Evolutionary conservation across 2,113 vertebrate species (phyloP).

Genomic region (Pelodiscus sinensis): DNA sequence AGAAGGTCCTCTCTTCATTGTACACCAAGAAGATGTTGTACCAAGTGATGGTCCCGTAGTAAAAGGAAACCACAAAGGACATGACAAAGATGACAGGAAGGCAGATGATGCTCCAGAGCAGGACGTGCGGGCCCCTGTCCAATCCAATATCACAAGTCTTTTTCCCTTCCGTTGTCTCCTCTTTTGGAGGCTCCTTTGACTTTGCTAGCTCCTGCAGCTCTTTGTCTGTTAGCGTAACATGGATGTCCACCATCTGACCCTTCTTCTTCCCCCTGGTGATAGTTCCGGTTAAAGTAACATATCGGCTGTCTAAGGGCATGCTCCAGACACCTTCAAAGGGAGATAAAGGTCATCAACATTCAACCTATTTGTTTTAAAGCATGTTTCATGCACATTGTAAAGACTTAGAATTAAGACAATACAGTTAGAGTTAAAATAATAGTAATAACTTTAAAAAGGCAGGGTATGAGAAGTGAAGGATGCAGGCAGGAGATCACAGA

Average conservation of each 20-base stretch:
- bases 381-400: not conserved
- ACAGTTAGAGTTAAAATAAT: not conserved
- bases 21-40: conserved; percentile 99
- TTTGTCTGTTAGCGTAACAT: conserved; percentile 93
- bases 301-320: conserved; percentile 91
- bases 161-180: conserved; percentile 76
- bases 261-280: conserved; percentile 99
- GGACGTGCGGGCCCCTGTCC: conserved; percentile 89
- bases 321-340: conserved; percentile 82
- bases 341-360: conserved; percentile 35
- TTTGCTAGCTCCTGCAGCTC: conserved; percentile 92
- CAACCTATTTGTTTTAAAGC: not conserved
- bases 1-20: conserved; percentile 98
- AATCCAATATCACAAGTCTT: conserved; percentile 83
- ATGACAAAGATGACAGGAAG: conserved; percentile 91
- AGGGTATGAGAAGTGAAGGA: not conserved
- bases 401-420: not conserved
- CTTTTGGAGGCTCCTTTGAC: conserved; percentile 87
- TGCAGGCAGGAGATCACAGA: not conserved
- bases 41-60: conserved; percentile 99
- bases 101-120: conserved; percentile 96
- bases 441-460: not conserved
- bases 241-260: conserved; percentile 98
- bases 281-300: conserved; percentile 97
- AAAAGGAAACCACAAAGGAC: conserved; percentile 96